Base-by-base conservation (phyloP, 1,140 invertebrate species). In the Trichonephila clavata region DNA sequence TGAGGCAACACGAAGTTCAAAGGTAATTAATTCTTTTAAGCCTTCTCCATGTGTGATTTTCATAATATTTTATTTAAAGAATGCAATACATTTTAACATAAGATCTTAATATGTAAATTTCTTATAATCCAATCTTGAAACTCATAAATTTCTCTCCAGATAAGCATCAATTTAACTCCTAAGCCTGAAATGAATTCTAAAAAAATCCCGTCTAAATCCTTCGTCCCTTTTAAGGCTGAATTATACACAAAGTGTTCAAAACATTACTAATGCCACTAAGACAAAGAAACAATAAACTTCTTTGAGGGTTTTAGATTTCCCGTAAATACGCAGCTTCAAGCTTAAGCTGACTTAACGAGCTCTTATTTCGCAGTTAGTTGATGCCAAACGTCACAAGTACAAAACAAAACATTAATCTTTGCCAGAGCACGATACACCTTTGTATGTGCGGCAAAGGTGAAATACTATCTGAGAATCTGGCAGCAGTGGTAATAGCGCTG, bases 341-440 rank as follows among this genome's bases (percentile, higher is more conserved):
- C 20, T n/a, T 83, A 50, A 83, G 80, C 20, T 7, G 80, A 50
- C 39, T 83, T 83, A 43, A 43, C 80, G 39, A 83, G 80, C 39
- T 83, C 80, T 83, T 83, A 83, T 83, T 83, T 83, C 39, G 80
- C 80, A 83, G 80, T 83, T 83, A 83, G 80, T 57, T 20, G 39
- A 83, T 57, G 80, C 39, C 80, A 83, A 57, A 43, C 39, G 21
- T 83, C 80, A 20, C 10, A 14, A n/a, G 18, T 13, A 16, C 80
- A 83, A 83, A 83, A 83, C 80, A 83, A 83, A 21, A 50, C 39
- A 57, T 83, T 83, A 83, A 83, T 83, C 80, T 18, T 57, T 39
- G 39, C 43, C 43, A n/a, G 80, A 50, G 18, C 24, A 5, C 24
- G 8, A 39, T 24, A 24, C 8, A 16, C 3, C 39, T 18, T 50